Percentiles rank a stretch among this genome's conserved stretches.
Conservation (phyloP, 2,113 vertebrate species). For the Cynopterus brachyotis region DNA sequence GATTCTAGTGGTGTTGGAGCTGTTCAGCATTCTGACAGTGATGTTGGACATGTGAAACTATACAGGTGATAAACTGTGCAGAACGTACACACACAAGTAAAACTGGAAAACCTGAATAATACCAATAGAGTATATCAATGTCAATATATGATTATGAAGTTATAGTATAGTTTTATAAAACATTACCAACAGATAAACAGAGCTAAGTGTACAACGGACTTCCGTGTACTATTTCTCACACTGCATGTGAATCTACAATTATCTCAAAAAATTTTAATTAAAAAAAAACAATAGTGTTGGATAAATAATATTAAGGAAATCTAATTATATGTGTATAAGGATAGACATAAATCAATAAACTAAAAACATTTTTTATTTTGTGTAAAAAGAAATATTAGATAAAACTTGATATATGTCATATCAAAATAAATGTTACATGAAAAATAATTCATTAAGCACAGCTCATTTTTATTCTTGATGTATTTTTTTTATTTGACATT, state of each 20-base stretch:
- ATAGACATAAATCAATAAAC: background rate
- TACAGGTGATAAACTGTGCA: background rate
- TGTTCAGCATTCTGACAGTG: background rate
- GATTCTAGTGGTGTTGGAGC: background rate
- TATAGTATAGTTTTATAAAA: background rate
- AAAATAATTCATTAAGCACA: background rate
- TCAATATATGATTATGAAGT: background rate
- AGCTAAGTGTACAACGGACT: background rate
- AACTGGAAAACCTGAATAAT: background rate
- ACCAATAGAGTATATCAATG: background rate
- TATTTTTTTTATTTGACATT: background rate
- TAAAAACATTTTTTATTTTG: background rate
- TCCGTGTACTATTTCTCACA: background rate
- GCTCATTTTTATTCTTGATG: background rate
- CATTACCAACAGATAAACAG: background rate
- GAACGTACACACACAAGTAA: background rate
- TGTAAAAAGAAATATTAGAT: background rate
- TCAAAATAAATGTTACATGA: background rate
- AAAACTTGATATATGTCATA: constrained; percentile 8
- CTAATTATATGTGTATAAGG: background rate
- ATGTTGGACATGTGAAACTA: background rate
- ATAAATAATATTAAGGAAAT: background rate
- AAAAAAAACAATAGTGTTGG: background rate
- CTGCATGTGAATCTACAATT: background rate
- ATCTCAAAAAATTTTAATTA: background rate